A percentile compares a stretch with the other conserved stretches of the same genome.
These are phyloP conservation scores for Stenodema calcarata DNA, from an alignment of 2,888 invertebrate species.

Conservation along the genomic window DNA sequence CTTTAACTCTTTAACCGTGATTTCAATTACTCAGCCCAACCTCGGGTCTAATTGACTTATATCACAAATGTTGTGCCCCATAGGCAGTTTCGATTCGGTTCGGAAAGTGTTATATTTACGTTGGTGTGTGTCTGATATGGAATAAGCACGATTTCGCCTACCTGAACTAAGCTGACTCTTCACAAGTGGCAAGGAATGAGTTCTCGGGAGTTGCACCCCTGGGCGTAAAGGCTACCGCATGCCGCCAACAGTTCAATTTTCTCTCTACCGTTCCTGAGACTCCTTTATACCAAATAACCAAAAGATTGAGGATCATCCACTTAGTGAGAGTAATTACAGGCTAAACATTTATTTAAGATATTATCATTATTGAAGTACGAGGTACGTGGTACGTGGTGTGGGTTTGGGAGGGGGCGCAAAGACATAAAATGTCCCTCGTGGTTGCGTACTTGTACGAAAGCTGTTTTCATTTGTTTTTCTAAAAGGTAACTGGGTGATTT, in stretches of 20 bases:
- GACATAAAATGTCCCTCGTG: no score
- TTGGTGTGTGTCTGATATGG: neutral
- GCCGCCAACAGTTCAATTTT: neutral
- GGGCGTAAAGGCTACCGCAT: neutral
- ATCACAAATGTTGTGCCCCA: neutral
- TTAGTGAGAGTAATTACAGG: no score
- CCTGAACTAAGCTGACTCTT: neutral
- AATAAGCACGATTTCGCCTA: neutral
- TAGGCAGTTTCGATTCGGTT: neutral
- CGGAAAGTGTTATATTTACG: no score
- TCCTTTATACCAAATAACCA: no score
- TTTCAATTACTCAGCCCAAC: neutral
- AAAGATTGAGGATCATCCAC: no score
- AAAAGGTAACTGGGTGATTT: no score
- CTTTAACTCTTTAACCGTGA: neutral
- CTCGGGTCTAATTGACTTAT: neutral
- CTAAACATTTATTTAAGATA: no score
- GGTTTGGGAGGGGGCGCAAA: no score
- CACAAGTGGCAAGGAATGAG: neutral
- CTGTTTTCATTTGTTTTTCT: no score
- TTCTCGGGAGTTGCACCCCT: neutral
- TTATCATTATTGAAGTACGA: no score
- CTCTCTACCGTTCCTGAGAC: neutral
- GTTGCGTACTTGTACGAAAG: no score
- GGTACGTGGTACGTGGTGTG: no score